Conservation (phyloP, 2,888 invertebrate genomes). For the Therioaphis trifolii region DNA sequence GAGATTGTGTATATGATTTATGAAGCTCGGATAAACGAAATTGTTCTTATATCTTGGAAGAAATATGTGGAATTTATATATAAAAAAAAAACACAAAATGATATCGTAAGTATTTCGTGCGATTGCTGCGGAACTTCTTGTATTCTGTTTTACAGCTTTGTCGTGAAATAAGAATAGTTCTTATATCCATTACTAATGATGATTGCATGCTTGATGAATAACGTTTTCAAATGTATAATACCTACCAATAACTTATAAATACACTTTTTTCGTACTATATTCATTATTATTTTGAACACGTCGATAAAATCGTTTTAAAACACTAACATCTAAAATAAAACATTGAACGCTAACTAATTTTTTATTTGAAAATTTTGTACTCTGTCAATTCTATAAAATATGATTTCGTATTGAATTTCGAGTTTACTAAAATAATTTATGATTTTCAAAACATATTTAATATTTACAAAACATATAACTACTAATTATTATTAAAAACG, state of each 20-base stretch:
- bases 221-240: not conserved
- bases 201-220: not conserved
- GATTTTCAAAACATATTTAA: too few relatives aligned
- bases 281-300: not conserved
- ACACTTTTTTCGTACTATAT: not conserved
- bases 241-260: too few relatives aligned
- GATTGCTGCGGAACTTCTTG: not conserved
- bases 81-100: not conserved
- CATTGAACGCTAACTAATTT: too few relatives aligned
- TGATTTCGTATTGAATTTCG: not conserved
- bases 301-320: not conserved
- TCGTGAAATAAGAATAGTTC: constrained; percentile 38
- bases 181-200: not conserved
- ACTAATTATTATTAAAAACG: not conserved
- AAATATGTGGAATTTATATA: not conserved
- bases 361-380: too few relatives aligned
- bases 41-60: constrained; percentile 20
- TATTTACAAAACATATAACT: not conserved
- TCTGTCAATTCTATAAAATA: not conserved
- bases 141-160: not conserved
- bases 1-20: constrained; percentile 42
- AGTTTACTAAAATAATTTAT: not conserved
- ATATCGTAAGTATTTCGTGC: constrained; percentile 9
- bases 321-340: too few relatives aligned
- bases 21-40: constrained; percentile 42